These are phyloP conservation scores for Chaenocephalus aceratus DNA, from an alignment of 2,113 vertebrate genomes.

Conservation along the genomic window DNA sequence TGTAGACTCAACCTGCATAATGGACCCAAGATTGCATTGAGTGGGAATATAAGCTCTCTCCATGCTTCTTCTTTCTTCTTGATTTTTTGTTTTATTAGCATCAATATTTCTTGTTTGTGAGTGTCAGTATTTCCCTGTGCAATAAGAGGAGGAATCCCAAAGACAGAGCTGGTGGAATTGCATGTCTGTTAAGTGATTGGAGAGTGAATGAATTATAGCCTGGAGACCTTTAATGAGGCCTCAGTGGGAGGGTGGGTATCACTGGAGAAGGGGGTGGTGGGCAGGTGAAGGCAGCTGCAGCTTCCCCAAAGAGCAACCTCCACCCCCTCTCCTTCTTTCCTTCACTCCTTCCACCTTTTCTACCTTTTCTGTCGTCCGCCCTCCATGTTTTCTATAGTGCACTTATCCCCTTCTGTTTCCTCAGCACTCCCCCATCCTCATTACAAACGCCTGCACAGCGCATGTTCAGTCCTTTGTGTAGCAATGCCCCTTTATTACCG, in stretches of 20 bases:
- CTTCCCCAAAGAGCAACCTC: conserved; percentile 40
- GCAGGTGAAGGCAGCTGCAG: conserved; percentile 76
- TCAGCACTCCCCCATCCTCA: conserved; percentile 48
- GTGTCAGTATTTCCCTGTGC: conserved; percentile 47
- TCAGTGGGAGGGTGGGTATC: conserved; percentile 46
- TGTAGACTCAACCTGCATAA: conserved; percentile 7
- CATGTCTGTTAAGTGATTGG: conserved; percentile 73
- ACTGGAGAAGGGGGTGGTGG: conserved; percentile 24
- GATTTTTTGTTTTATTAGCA: background rate
- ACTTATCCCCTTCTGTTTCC: conserved; percentile 17
- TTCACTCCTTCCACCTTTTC: conserved; percentile 39
- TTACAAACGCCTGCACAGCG: conserved; percentile 69
- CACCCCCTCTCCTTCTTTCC: background rate
- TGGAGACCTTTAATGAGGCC: conserved; percentile 77
- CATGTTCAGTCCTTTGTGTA: conserved; percentile 66
- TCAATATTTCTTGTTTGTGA: conserved; percentile 25
- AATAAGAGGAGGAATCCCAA: conserved; percentile 30
- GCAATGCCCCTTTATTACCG: conserved; percentile 53
- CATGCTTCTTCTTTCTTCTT: background rate
- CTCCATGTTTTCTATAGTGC: conserved; percentile 24
- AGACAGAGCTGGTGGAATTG: conserved; percentile 42
- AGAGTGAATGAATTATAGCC: conserved; percentile 75
- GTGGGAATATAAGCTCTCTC: background rate
- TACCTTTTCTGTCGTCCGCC: background rate
- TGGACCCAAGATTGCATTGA: conserved; percentile 1